Conservation (phyloP, 1,140 invertebrate species). For the Eulimnadia texana region DNA sequence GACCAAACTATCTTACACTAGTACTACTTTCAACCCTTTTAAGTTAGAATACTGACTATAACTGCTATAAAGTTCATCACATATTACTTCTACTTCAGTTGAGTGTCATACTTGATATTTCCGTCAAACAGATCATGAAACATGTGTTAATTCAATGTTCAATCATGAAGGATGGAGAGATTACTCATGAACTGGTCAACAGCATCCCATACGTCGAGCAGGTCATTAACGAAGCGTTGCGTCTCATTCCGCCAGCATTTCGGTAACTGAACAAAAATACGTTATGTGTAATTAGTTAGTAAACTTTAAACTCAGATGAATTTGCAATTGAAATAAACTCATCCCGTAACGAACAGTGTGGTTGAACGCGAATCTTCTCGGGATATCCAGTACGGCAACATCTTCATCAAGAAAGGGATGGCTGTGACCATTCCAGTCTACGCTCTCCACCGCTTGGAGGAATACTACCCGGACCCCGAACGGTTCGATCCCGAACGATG, state of each 20-base stretch:
- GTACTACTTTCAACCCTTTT: neutral
- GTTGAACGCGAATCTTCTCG: slow-evolving; percentile 16
- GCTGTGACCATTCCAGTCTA: slow-evolving; percentile 34
- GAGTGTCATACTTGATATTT: neutral
- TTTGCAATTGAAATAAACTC: neutral
- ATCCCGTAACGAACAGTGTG: slow-evolving; percentile 3
- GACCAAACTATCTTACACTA: neutral
- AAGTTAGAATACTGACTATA: too few species aligned
- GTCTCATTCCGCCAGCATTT: slow-evolving; percentile 34
- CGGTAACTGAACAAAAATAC: neutral
- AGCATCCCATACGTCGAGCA: slow-evolving; percentile 36
- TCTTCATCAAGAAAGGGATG: slow-evolving; percentile 30
- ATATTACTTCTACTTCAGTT: neutral
- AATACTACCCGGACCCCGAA: too few species aligned
- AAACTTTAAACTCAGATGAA: neutral
- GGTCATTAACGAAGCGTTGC: slow-evolving; percentile 35
- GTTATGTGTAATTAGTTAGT: neutral
- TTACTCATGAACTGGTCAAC: slow-evolving; percentile 44
- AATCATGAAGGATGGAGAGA: slow-evolving; percentile 30
- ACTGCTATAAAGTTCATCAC: too few species aligned
- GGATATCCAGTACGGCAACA: slow-evolving; percentile 23
- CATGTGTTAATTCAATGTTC: neutral
- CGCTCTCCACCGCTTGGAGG: slow-evolving; percentile 41
- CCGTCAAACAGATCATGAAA: too few species aligned
- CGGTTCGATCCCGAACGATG: too few species aligned